These are phyloP conservation scores for Cynocephalus volans DNA, from an alignment of 2,113 vertebrate species.

Conservation along the genomic window DNA sequence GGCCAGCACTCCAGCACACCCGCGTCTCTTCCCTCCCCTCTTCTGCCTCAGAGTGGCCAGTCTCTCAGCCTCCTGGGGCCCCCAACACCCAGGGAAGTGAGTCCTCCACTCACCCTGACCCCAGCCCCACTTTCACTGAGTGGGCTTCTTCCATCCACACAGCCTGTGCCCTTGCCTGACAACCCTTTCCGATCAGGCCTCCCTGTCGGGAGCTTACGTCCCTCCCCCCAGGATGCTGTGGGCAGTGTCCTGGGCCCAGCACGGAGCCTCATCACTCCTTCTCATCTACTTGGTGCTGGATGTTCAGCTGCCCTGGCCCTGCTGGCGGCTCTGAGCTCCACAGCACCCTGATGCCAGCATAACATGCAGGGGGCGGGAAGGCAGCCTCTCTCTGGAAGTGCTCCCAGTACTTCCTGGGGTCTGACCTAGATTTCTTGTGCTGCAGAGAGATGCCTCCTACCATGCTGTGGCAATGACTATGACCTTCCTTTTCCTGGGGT, in stretches of 20 bases:
- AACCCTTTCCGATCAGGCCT: background rate
- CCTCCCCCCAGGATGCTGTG: no score
- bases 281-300: no score
- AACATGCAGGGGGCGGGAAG: background rate
- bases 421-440: background rate
- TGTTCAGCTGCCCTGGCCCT: no score
- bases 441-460: background rate
- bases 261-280: background rate
- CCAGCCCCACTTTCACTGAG: background rate
- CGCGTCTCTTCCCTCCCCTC: background rate
- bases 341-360: background rate
- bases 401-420: background rate
- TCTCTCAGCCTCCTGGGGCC: background rate
- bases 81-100: background rate
- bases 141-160: background rate
- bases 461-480: background rate
- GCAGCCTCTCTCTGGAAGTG: background rate
- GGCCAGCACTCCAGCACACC: no score
- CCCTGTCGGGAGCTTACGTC: background rate
- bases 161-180: background rate
- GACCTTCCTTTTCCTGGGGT: background rate
- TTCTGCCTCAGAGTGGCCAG: background rate
- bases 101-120: background rate
- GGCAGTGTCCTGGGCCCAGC: background rate
- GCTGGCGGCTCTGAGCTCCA: background rate